A percentile compares a stretch with the other conserved stretches of the same genome.
Conservation (phyloP, 2,888 invertebrate species). For the Oligia strigilis region DNA sequence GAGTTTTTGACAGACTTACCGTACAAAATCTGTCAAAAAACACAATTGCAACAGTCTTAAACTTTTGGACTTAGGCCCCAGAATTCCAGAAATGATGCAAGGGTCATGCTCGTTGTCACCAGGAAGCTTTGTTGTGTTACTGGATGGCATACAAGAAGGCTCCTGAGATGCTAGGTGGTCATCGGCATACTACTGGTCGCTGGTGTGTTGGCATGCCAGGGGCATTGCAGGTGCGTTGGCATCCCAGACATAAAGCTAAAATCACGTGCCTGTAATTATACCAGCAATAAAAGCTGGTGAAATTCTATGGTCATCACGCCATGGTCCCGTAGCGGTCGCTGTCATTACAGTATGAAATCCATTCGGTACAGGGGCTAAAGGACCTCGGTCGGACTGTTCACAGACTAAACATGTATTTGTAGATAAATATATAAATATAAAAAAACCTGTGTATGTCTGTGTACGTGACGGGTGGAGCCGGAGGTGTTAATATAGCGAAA, state of each 20-base stretch:
- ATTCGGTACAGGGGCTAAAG: conserved; percentile 15
- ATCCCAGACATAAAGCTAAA: conserved; percentile 1
- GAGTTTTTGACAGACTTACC: not conserved
- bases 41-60: not conserved
- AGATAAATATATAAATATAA: conserved; percentile 54
- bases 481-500: conserved; percentile 77
- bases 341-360: not conserved
- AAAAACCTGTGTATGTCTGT: conserved; percentile 79
- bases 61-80: not conserved
- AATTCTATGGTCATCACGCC: conserved; percentile 2
- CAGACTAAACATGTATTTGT: conserved; percentile 41
- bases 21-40: not conserved
- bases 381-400: conserved; percentile 28
- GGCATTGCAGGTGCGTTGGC: not conserved
- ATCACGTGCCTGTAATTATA: not conserved
- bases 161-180: not conserved
- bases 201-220: not conserved
- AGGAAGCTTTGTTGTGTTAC: not conserved
- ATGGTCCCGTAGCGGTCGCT: conserved; percentile 1
- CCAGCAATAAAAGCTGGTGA: conserved; percentile 9
- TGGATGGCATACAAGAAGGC: not conserved
- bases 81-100: not conserved
- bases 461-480: conserved; percentile 78
- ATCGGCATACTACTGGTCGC: not conserved
- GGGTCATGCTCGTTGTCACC: not conserved